phyloP scores from a whole-genome alignment of 2,113 vertebrate species.

The Phoxinus phoxinus region DNA sequence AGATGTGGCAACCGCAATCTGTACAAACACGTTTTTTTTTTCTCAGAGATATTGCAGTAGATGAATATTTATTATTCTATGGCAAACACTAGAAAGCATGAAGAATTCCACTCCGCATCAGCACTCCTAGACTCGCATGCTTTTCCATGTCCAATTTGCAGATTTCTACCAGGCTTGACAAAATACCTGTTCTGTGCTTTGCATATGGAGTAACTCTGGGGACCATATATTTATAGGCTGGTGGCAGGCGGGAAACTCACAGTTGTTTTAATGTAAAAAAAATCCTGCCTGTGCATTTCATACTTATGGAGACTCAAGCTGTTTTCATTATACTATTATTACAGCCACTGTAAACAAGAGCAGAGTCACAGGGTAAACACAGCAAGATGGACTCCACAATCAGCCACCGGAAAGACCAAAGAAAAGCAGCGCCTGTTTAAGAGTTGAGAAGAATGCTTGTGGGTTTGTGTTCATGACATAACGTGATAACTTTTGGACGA shows the following conservation, averaged over 20 bases:
- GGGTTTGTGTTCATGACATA: slow-evolving; percentile 5
- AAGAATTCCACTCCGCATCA: slow-evolving; percentile 45
- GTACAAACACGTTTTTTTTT: neutral
- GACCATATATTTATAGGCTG: slow-evolving; percentile 57
- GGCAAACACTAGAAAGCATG: slow-evolving; percentile 31
- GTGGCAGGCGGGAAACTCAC: slow-evolving; percentile 50
- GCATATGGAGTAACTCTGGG: slow-evolving; percentile 49
- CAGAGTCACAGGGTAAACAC: slow-evolving; percentile 6
- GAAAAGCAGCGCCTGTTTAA: neutral
- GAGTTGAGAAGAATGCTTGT: neutral
- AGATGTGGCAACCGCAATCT: slow-evolving; percentile 18
- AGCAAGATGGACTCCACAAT: neutral
- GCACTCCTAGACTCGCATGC: slow-evolving; percentile 32
- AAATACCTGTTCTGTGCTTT: slow-evolving; percentile 55
- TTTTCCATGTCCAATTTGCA: slow-evolving; percentile 50
- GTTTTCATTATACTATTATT: slow-evolving; percentile 12
- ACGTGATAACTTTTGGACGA: neutral
- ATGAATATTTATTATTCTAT: neutral
- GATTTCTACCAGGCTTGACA: slow-evolving; percentile 53
- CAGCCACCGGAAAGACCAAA: neutral
- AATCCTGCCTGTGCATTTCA: slow-evolving; percentile 42
- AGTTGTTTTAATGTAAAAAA: slow-evolving; percentile 51
- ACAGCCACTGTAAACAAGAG: slow-evolving; percentile 30
- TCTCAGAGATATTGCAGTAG: neutral
- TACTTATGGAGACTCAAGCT: slow-evolving; percentile 28